Base-by-base conservation (phyloP, 2,113 vertebrate species). In the Artemisiospiza belli region DNA sequence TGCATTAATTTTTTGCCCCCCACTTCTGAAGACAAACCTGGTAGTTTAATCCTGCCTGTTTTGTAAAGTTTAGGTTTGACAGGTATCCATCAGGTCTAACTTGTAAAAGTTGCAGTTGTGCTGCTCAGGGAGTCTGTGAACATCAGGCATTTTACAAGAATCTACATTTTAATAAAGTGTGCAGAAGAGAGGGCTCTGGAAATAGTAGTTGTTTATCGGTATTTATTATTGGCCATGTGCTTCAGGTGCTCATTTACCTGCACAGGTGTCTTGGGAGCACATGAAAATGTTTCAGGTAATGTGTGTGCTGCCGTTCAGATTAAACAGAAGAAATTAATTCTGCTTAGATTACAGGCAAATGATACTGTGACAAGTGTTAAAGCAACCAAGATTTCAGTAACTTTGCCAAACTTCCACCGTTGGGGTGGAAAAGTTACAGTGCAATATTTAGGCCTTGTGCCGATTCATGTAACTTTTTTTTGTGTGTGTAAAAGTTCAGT, bases 1-100 rank as follows among this genome's bases (percentile, higher is more conserved):
- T 44, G 15, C 4, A 57, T 37, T 49, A 9, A 4, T 19, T 4
- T 13, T 6, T 5, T 0, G 1, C 1, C 5, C 4, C 1, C 5
- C 3, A 10, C 12, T 43, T 39, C 39, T 64, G 69, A 39, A 76
- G 63, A 23, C 10, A 59, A 63, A 74, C 21, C 31, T 67, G 8
- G 4, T 41, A n/a, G 35, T 61, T 92, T 55, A 58, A 57, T 76
- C 37, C 20, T 68, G 11, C 27, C 13, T 30, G 5, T 6, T 83
- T 27, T 35, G 68, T 16, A 58, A 69, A 89, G 66, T 70, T 51
- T 12, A 51, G 3, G 10, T 62, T 87, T 66, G 44, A 47, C 0
- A 1, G 57, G 73, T 75, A 16, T 46, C 28, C 14, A 15, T 61
- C 20, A 72, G 27, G 22, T 55, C 31, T 51, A 18, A 47, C 55